A percentile compares a stretch with the other conserved stretches of the same genome.
phyloP scores from a whole-genome alignment of 2,113 vertebrate species.

The Corvus hawaiiensis region DNA sequence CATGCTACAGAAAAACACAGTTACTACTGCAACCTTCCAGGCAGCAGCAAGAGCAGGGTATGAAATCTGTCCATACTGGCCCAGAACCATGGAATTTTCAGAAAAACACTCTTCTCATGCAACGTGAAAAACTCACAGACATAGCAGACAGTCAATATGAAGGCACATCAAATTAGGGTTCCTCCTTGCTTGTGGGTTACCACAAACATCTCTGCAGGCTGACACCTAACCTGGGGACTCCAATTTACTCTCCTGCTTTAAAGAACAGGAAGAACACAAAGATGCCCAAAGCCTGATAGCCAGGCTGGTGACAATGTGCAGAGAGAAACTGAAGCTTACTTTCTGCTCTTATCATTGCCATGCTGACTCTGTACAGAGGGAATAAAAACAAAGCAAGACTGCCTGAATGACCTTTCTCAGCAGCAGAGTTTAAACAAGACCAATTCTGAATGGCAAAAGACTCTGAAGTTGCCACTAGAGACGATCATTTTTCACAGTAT shows the following conservation, averaged over 20 bases:
- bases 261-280: neutral
- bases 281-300: neutral
- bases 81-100: neutral
- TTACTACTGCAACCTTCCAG: neutral
- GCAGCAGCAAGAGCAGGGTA: neutral
- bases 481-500: neutral
- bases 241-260: neutral
- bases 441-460: neutral
- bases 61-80: neutral
- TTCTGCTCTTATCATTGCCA: neutral
- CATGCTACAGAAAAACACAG: neutral
- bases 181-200: neutral
- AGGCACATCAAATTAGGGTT: neutral
- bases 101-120: neutral
- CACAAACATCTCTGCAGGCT: neutral
- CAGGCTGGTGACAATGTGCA: neutral
- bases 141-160: neutral
- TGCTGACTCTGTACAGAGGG: neutral
- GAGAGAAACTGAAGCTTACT: neutral
- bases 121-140: neutral
- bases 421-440: neutral
- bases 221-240: neutral
- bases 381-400: neutral
- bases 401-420: neutral
- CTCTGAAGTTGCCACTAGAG: neutral